Evolutionary conservation across 2,888 invertebrate species (phyloP).

Genomic region (Pterostichus niger): DNA sequence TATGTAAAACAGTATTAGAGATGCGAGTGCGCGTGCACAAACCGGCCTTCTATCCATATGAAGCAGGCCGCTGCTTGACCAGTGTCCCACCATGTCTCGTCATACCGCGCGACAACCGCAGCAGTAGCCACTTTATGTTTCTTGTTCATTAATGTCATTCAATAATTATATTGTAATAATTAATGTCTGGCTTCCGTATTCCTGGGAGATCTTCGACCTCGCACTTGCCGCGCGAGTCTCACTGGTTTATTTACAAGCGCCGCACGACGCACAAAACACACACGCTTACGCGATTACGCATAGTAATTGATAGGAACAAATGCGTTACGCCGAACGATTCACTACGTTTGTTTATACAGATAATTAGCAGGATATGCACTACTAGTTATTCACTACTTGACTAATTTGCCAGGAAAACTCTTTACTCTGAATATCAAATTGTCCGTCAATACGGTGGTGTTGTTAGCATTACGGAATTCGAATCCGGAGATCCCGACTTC

Average conservation of each 20-base stretch:
- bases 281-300: constrained; percentile 38
- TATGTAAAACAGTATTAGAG: constrained; percentile 70
- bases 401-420: too few relatives aligned
- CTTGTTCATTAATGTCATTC: constrained; percentile 67
- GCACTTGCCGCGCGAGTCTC: constrained; percentile 49
- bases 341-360: background rate
- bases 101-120: constrained; percentile 10
- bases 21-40: too few relatives aligned
- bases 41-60: constrained; percentile 14
- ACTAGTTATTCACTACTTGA: too few relatives aligned
- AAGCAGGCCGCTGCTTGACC: constrained; percentile 16
- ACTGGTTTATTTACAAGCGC: constrained; percentile 31
- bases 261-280: constrained; percentile 34
- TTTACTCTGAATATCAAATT: background rate
- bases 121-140: constrained; percentile 58
- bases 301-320: constrained; percentile 49
- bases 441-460: too few relatives aligned
- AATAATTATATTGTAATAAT: constrained; percentile 70
- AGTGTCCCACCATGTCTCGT: background rate
- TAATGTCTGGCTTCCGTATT: constrained; percentile 69
- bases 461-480: too few relatives aligned
- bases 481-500: too few relatives aligned
- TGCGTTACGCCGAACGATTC: background rate
- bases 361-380: too few relatives aligned
- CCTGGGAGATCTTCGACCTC: constrained; percentile 68